phyloP scores from a whole-genome alignment of 2,888 invertebrate genomes.

The Monochamus alternatus region DNA sequence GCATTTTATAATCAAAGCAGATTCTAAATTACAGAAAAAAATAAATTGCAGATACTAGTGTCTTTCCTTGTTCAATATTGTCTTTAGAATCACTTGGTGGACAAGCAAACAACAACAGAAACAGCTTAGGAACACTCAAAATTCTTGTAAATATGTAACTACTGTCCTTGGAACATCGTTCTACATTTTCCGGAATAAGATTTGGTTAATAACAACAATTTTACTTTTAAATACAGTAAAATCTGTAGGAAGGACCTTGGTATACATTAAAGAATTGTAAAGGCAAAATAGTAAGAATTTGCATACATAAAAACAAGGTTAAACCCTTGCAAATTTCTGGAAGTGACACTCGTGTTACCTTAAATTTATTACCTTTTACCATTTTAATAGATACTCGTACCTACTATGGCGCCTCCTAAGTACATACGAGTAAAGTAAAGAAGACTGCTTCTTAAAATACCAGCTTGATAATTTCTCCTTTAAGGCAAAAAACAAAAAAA shows the following conservation, averaged over 20 bases:
- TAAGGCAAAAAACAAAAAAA: too few relatives aligned
- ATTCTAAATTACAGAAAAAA: too few relatives aligned
- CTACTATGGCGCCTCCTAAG: conserved; percentile 36
- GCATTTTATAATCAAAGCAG: too few relatives aligned
- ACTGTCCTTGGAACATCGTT: conserved; percentile 25
- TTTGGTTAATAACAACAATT: conserved; percentile 26
- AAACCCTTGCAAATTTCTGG: conserved; percentile 53
- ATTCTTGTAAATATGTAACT: conserved; percentile 6
- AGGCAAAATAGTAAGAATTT: conserved; percentile 44
- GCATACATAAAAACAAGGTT: conserved; percentile 53
- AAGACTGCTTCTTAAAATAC: too few relatives aligned
- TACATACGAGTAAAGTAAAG: background rate
- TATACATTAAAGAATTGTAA: conserved; percentile 48
- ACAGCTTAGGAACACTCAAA: background rate
- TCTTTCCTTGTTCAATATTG: too few relatives aligned
- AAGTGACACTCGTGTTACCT: conserved; percentile 52
- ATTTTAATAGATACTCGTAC: conserved; percentile 39
- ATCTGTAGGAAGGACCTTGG: conserved; percentile 39
- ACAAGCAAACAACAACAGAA: too few relatives aligned
- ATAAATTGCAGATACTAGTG: too few relatives aligned
- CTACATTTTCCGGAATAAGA: conserved; percentile 22
- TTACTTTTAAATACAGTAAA: conserved; percentile 29
- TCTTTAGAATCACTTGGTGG: too few relatives aligned
- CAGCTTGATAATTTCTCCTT: too few relatives aligned
- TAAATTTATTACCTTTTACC: conserved; percentile 50